A percentile compares a stretch with the other conserved stretches of the same genome.
These are phyloP conservation scores for Lycocerus yunnanus DNA, from an alignment of 2,888 invertebrate genomes.

Conservation along the genomic window DNA sequence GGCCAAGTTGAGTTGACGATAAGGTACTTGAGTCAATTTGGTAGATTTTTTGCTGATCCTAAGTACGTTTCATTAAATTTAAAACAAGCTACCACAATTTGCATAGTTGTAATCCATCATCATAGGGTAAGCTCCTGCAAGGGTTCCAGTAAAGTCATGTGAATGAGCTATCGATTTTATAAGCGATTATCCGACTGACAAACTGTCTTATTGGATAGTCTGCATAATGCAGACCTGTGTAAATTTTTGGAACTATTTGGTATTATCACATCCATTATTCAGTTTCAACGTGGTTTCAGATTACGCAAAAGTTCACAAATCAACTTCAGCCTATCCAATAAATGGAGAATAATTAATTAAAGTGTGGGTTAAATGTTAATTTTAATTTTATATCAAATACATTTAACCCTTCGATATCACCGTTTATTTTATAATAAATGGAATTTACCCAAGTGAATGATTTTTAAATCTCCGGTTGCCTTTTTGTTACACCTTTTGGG, in stretches of 20 bases:
- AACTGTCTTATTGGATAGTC: neutral
- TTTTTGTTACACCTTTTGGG: neutral
- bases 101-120: neutral
- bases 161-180: neutral
- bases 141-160: neutral
- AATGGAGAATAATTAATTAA: neutral
- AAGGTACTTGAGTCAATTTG: neutral
- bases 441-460: neutral
- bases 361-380: neutral
- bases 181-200: neutral
- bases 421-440: neutral
- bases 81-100: neutral
- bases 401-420: neutral
- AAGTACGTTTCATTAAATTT: neutral
- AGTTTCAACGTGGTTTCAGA: neutral
- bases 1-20: neutral
- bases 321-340: neutral
- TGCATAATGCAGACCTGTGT: neutral
- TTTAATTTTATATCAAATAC: neutral
- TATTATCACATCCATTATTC: neutral
- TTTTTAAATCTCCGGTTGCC: neutral
- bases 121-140: neutral
- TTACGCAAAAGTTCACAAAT: neutral
- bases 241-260: neutral
- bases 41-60: neutral